These are phyloP conservation scores for Ernsta delagoae DNA, from an alignment of 2,888 invertebrate genomes.

Conservation along the genomic window DNA sequence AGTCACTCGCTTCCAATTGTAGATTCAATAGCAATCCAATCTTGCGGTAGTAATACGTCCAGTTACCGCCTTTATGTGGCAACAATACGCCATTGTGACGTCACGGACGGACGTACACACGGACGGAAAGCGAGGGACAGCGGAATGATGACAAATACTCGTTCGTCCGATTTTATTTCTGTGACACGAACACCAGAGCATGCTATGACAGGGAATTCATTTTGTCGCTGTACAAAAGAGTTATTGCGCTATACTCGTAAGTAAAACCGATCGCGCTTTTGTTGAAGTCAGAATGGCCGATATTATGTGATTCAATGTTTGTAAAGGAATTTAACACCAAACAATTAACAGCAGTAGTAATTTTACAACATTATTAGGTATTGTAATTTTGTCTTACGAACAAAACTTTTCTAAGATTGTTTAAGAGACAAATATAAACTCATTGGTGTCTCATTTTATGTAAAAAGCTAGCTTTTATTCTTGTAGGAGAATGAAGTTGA, in stretches of 20 bases:
- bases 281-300: neutral
- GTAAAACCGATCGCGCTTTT: constrained; percentile 23
- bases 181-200: constrained; percentile 10
- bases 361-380: no score
- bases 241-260: constrained; percentile 3
- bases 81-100: constrained; percentile 35
- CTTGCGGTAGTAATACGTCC: constrained; percentile 30
- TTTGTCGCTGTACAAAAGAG: constrained; percentile 22
- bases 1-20: constrained; percentile 22
- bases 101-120: constrained; percentile 12
- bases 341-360: neutral
- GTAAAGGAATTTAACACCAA: neutral
- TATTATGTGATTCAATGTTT: neutral
- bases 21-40: constrained; percentile 31
- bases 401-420: no score
- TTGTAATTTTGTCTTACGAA: no score
- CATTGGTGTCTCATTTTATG: no score
- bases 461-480: no score
- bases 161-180: constrained; percentile 24
- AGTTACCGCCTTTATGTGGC: constrained; percentile 28
- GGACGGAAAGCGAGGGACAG: constrained; percentile 25
- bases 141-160: constrained; percentile 35
- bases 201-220: constrained; percentile 17
- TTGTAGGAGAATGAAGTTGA: no score
- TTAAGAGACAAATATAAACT: no score